Conservation (phyloP, 2,113 vertebrate genomes). For the Pollimyrus isidori region DNA sequence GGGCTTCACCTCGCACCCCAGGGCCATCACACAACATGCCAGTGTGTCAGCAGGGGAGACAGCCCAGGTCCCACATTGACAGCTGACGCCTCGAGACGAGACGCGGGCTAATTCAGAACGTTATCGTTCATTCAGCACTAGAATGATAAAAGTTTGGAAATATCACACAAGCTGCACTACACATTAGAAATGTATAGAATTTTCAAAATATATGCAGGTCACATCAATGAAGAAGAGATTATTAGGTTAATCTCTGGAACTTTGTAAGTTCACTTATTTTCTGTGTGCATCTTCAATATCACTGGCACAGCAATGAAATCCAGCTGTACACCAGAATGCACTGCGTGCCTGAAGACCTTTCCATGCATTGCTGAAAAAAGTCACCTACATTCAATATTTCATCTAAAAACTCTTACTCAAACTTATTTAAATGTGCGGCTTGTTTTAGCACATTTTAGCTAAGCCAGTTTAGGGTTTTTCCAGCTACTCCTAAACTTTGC, state of each 20-base stretch:
- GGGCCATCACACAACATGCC: neutral
- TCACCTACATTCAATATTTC: neutral
- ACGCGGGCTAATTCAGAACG: neutral
- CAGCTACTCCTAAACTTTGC: neutral
- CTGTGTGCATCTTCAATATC: neutral
- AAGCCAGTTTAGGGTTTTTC: neutral
- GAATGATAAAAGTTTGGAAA: neutral
- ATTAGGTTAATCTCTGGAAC: neutral
- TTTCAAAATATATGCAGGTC: neutral
- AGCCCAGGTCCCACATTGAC: neutral
- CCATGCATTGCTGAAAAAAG: neutral
- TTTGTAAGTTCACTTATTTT: neutral
- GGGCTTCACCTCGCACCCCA: neutral
- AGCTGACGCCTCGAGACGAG: neutral
- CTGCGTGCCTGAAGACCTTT: neutral
- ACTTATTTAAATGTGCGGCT: neutral
- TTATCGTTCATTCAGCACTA: neutral
- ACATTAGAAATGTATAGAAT: neutral
- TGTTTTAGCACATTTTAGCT: neutral
- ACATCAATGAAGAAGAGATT: neutral
- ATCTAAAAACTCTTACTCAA: neutral
- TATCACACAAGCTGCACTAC: neutral
- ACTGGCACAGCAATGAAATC: neutral
- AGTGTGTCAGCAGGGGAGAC: neutral
- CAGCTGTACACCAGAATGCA: neutral